phyloP scores from a whole-genome alignment of 2,888 invertebrate genomes.

The Nemapogon koenigi region DNA sequence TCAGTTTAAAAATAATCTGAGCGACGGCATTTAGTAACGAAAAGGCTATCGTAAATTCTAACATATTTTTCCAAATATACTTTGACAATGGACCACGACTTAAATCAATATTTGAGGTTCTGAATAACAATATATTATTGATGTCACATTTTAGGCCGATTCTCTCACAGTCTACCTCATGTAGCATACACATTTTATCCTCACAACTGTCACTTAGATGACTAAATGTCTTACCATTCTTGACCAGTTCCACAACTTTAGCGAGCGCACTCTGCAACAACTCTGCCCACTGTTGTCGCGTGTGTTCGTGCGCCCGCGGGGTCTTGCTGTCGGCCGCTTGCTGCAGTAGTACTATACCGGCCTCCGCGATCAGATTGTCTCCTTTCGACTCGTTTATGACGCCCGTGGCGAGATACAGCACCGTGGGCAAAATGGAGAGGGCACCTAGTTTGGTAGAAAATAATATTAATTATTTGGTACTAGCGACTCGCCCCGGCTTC shows the following conservation, averaged over 20 bases:
- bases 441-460: slow-evolving; percentile 65
- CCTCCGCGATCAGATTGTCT: slow-evolving; percentile 67
- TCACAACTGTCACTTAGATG: too few species aligned
- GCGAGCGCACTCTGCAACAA: slow-evolving; percentile 88
- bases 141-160: too few species aligned
- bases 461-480: background rate
- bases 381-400: slow-evolving; percentile 85
- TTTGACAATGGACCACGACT: too few species aligned
- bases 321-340: slow-evolving; percentile 79
- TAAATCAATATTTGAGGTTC: too few species aligned
- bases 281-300: slow-evolving; percentile 76
- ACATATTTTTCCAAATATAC: too few species aligned
- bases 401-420: slow-evolving; percentile 89
- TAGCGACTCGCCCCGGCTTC: too few species aligned
- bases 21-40: too few species aligned
- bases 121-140: too few species aligned
- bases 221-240: slow-evolving; percentile 69
- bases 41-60: too few species aligned
- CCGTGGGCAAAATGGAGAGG: slow-evolving; percentile 86
- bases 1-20: too few species aligned
- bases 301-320: slow-evolving; percentile 70
- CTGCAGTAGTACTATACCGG: slow-evolving; percentile 75
- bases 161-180: too few species aligned
- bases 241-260: slow-evolving; percentile 88
- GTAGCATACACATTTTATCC: too few species aligned